Percentiles rank a stretch among this genome's conserved stretches.
These are phyloP conservation scores for Babylonia areolata DNA, from an alignment of 1,140 invertebrate species.

Conservation along the genomic window DNA sequence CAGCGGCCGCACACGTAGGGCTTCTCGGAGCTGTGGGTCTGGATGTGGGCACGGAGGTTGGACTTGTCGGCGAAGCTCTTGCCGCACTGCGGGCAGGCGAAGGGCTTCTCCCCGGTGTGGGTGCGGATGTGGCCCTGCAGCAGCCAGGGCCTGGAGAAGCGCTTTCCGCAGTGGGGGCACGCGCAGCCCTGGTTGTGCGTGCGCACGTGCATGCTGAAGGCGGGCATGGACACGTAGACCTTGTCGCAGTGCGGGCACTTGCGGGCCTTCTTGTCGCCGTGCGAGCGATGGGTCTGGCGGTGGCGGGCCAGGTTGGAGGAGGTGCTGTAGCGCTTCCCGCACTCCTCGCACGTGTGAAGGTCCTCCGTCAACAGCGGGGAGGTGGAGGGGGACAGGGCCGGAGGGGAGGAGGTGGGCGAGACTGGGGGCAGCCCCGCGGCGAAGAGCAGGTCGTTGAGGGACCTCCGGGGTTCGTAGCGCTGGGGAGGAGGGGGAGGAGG, in stretches of 20 bases:
- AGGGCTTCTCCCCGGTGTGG: slow-evolving; percentile 99
- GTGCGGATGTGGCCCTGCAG: slow-evolving; percentile 96
- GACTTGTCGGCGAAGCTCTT: slow-evolving; percentile 99
- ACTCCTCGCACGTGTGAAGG: slow-evolving; percentile 69
- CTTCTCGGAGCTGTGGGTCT: slow-evolving; percentile 97
- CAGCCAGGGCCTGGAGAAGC: slow-evolving; percentile 96
- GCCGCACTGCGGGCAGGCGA: slow-evolving; percentile 97
- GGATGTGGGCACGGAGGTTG: slow-evolving; percentile 98
- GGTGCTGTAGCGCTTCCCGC: slow-evolving; percentile 75
- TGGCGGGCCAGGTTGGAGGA: slow-evolving; percentile 75
- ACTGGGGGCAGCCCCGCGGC: slow-evolving; percentile 15
- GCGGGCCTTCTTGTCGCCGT: slow-evolving; percentile 73
- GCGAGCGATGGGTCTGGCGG: slow-evolving; percentile 73
- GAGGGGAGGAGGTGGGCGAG: neutral
- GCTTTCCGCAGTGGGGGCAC: slow-evolving; percentile 95
- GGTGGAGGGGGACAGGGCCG: slow-evolving; percentile 47
- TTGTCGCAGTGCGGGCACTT: slow-evolving; percentile 94
- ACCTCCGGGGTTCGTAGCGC: slow-evolving; percentile 36
- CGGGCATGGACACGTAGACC: slow-evolving; percentile 98
- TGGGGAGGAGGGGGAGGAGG: neutral
- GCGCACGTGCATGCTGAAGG: slow-evolving; percentile 96
- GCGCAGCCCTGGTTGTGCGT: slow-evolving; percentile 95
- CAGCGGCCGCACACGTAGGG: slow-evolving; percentile 96
- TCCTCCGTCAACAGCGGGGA: slow-evolving; percentile 32
- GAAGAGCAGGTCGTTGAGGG: slow-evolving; percentile 48